Base-by-base conservation (phyloP, 2,113 vertebrate species). In the Canis aureus region DNA sequence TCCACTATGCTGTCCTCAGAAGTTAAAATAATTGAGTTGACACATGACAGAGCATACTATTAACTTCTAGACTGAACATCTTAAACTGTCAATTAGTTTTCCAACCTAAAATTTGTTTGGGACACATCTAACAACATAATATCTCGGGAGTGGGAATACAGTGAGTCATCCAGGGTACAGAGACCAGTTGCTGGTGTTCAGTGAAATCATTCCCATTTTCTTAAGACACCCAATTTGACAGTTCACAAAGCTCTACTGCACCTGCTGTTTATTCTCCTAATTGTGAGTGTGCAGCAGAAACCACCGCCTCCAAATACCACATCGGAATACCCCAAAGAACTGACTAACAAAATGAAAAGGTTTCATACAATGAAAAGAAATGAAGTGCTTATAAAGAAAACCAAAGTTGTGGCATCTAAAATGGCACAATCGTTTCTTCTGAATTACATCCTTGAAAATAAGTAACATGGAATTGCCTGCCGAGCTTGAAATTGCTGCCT, bases 401-500 rank as follows among this genome's bases (percentile, higher is more conserved):
- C 8, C 59, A 85, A 95, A 95, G 84, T 87, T 91, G 59, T 95
- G 83, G 29, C 71, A 73, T 95, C 80, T 90, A 92, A 94, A 96
- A 96, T 94, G 84, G 51, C 55, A 96, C 17, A 82, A 60, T 91
- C 35, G 93, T 97, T 96, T 93, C 23, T 66, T 35, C 87, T 22
- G 69, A 95, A 96, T 96, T 88, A 73, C 78, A 80, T 91, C 94
- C 55, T 71, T 79, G 87, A 96, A 97, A 93, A 94, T 86, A 96
- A 96, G 86, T 91, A 94, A 73, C 6, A 32, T 16, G 78, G 15
- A 29, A 38, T 92, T 91, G 94, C 97, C 97, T 85, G 92, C 81
- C 55, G 96, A 96, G 97, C 67, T 94, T 82, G 80, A 89, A 97
- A 97, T 96, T 97, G 83, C 81, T 98, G 87, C 95, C 64, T 89